Conservation (phyloP, 2,797 vertebrate genomes). For the Sorex maritimensis region DNA sequence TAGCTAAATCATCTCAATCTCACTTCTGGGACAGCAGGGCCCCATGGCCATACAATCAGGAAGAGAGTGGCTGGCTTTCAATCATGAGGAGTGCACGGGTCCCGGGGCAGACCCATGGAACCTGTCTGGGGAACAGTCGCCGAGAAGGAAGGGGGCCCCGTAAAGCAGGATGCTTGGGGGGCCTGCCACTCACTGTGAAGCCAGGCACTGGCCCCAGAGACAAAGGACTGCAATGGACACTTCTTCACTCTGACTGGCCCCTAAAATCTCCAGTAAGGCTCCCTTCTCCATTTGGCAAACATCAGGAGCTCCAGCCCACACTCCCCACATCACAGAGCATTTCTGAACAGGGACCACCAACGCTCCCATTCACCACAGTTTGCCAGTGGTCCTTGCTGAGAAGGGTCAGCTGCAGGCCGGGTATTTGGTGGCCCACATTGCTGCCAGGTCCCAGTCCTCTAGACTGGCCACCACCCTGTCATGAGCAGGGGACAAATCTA, state of each 20-base stretch:
- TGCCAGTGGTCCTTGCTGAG: neutral
- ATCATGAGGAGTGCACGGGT: neutral
- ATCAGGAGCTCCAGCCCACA: neutral
- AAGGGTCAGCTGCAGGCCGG: too few relatives aligned
- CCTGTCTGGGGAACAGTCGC: neutral
- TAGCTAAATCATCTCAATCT: constrained; percentile 31
- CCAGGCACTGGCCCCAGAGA: neutral
- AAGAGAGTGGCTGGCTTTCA: constrained; percentile 28
- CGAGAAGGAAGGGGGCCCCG: neutral
- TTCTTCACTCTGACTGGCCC: neutral
- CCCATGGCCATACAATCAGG: neutral
- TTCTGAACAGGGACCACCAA: neutral
- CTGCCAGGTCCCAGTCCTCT: too few relatives aligned
- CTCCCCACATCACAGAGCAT: neutral
- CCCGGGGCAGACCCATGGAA: neutral
- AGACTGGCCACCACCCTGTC: too few relatives aligned
- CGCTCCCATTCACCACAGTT: fast-evolving
- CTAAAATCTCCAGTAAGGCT: too few relatives aligned
- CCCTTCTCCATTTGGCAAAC: neutral
- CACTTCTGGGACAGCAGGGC: neutral
- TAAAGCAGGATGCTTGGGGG: neutral
- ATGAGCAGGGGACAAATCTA: too few relatives aligned
- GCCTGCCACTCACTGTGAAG: neutral
- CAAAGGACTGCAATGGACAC: neutral
- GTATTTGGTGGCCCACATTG: too few relatives aligned